Conservation (phyloP, 2,113 vertebrate species). For the Toxostoma redivivum region DNA sequence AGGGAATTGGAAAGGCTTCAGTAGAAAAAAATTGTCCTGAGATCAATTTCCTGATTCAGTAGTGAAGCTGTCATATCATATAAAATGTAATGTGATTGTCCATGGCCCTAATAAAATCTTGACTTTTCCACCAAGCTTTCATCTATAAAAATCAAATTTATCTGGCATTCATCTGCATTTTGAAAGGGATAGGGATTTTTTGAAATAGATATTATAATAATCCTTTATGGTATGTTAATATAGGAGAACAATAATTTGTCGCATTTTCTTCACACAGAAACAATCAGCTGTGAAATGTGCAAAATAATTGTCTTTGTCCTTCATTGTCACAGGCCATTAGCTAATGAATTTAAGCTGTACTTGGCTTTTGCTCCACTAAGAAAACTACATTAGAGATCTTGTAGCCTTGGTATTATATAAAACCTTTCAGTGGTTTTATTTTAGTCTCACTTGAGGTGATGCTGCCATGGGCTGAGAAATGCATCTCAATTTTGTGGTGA, state of each 20-base stretch:
- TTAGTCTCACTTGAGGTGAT: background rate
- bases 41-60: conserved; percentile 37
- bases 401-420: background rate
- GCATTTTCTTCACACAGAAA: conserved; percentile 29
- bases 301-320: conserved; percentile 54
- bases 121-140: conserved; percentile 20
- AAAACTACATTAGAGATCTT: conserved; percentile 25
- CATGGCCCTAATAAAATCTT: conserved; percentile 46
- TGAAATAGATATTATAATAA: background rate
- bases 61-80: background rate
- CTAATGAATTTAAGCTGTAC: conserved; percentile 52
- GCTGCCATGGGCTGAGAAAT: background rate
- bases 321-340: conserved; percentile 28
- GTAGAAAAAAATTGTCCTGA: background rate
- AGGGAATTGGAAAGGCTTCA: background rate
- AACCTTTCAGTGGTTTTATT: conserved; percentile 44
- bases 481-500: background rate
- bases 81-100: conserved; percentile 53
- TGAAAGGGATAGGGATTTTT: conserved; percentile 12
- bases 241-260: conserved; percentile 27
- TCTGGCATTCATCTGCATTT: conserved; percentile 22
- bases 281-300: background rate
- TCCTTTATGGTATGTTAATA: conserved; percentile 24
- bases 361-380: conserved; percentile 17
- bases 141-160: conserved; percentile 65